Percentiles rank a stretch among this genome's conserved stretches.
Evolutionary conservation across 1,140 invertebrate genomes (phyloP).

Genomic region (Maniola jurtina): DNA sequence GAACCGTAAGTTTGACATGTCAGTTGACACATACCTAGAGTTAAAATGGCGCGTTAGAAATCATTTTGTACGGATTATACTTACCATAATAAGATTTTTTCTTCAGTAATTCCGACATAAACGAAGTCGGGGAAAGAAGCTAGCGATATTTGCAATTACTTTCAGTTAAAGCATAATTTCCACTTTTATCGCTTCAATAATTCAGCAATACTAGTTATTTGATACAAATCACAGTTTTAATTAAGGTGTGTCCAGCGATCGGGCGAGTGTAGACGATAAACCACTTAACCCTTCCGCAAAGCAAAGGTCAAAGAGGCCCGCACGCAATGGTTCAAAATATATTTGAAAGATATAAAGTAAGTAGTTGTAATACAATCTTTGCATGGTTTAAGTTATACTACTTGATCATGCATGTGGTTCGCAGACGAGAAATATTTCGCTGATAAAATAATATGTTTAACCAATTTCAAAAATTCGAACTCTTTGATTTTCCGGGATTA

Average conservation of each 20-base stretch:
- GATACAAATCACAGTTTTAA: conserved; percentile 35
- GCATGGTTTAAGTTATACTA: neutral
- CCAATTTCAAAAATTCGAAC: no score
- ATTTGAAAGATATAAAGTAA: conserved; percentile 5
- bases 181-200: conserved; percentile 27
- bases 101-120: no score
- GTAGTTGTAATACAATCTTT: neutral
- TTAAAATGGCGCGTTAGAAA: no score
- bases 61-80: no score
- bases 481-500: no score
- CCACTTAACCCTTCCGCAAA: conserved; percentile 43
- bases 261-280: conserved; percentile 38
- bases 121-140: neutral
- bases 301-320: conserved; percentile 54
- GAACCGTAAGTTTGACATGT: no score
- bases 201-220: conserved; percentile 33
- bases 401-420: no score
- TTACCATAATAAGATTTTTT: no score
- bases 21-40: no score
- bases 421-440: no score
- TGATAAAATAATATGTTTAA: no score
- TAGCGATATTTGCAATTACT: conserved; percentile 1
- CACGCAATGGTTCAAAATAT: conserved; percentile 51
- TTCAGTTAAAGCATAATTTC: conserved; percentile 16
- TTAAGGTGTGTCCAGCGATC: conserved; percentile 35